Percentiles rank a stretch among this genome's conserved stretches.
Evolutionary conservation across 2,888 invertebrate species (phyloP).

Genomic region (Plagiodera versicolora): DNA sequence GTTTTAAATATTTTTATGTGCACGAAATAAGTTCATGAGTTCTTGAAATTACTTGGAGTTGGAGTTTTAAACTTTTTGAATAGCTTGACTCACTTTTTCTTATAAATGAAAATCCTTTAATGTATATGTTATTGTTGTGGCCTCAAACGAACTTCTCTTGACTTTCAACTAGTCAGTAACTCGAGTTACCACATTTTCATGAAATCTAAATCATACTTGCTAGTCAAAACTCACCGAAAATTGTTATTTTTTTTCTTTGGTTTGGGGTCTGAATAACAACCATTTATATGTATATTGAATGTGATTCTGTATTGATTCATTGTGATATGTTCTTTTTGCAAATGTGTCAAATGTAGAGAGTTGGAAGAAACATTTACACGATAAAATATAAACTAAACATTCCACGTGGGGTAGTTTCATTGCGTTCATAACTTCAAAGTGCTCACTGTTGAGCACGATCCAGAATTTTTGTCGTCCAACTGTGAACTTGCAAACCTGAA

Average conservation of each 20-base stretch:
- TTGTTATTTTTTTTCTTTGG: not conserved
- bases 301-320: slow-evolving; percentile 13
- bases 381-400: slow-evolving; percentile 8
- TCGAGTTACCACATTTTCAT: not conserved
- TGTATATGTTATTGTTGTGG: not conserved
- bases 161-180: not conserved
- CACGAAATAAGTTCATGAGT: no score
- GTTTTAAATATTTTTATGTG: no score
- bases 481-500: not conserved
- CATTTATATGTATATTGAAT: not conserved
- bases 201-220: not conserved
- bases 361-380: slow-evolving; percentile 9
- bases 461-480: not conserved
- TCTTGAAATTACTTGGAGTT: not conserved
- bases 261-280: not conserved
- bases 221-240: no score
- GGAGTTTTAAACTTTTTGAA: not conserved
- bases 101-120: slow-evolving; percentile 4
- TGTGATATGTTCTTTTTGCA: slow-evolving; percentile 9
- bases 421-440: slow-evolving; percentile 2
- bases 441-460: not conserved
- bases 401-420: not conserved
- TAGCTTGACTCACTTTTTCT: not conserved
- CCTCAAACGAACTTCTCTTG: not conserved
- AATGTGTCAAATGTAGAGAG: slow-evolving; percentile 9